A percentile compares a stretch with the other conserved stretches of the same genome.
These are phyloP conservation scores for Drosophila willistoni DNA, from an alignment of 1,140 invertebrate genomes.

Conservation along the genomic window DNA sequence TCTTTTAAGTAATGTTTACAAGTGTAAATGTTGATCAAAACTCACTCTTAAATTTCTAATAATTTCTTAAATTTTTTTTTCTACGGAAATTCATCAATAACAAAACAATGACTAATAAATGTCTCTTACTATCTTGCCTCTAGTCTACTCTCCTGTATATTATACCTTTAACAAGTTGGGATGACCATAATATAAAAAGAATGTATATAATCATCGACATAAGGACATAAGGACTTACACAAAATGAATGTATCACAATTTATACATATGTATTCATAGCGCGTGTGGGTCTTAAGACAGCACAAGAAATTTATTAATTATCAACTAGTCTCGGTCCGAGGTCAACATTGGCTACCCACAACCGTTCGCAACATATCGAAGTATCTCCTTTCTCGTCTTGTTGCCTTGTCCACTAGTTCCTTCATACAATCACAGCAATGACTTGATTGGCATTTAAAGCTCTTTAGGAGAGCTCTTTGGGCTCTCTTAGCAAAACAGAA, in stretches of 20 bases:
- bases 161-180: neutral
- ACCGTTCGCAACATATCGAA: neutral
- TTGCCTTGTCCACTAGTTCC: neutral
- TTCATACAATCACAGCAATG: conserved; percentile 56
- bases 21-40: too few relatives aligned
- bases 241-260: conserved; percentile 19
- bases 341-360: conserved; percentile 26
- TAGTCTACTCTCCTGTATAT: neutral
- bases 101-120: neutral
- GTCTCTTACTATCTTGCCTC: neutral
- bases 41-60: too few relatives aligned
- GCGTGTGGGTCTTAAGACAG: conserved; percentile 43
- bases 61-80: too few relatives aligned
- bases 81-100: neutral
- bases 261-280: conserved; percentile 10
- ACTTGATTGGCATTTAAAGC: conserved; percentile 79
- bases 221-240: neutral
- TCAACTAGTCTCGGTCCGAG: conserved; percentile 47
- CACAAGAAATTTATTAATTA: conserved; percentile 74
- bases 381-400: neutral
- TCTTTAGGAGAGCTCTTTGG: conserved; percentile 65
- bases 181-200: neutral
- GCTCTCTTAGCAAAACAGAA: conserved; percentile 17
- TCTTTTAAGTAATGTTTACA: too few relatives aligned
- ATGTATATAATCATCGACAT: neutral